A percentile compares a stretch with the other conserved stretches of the same genome.
Evolutionary conservation across 1,140 invertebrate genomes (phyloP).

Genomic region (Ditylenchus dipsaci): DNA sequence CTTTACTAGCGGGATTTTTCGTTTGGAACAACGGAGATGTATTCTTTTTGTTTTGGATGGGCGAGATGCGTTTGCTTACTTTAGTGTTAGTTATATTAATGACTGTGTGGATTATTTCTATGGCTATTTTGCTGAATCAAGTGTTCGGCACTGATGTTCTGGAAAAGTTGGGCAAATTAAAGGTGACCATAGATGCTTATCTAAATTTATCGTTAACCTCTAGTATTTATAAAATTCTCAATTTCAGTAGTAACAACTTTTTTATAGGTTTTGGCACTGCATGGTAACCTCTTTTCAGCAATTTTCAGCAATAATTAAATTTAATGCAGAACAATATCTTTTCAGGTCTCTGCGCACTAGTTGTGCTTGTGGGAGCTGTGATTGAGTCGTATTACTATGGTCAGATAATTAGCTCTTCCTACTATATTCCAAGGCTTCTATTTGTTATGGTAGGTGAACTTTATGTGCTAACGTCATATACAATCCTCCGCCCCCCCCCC

Average conservation of each 20-base stretch:
- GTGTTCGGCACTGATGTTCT: constrained; percentile 20
- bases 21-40: constrained; percentile 20
- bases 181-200: not conserved
- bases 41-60: constrained; percentile 24
- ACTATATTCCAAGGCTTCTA: not conserved
- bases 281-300: not conserved
- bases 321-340: not conserved
- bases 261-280: not conserved
- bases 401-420: not conserved
- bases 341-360: constrained; percentile 8
- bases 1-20: constrained; percentile 20
- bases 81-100: constrained; percentile 15
- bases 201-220: not conserved
- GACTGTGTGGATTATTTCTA: constrained; percentile 1
- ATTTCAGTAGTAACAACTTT: not conserved
- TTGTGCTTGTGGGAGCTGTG: constrained; percentile 4
- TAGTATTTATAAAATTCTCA: not conserved
- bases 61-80: not conserved
- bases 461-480: no score
- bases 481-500: no score
- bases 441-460: constrained; percentile 13
- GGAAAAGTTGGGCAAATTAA: constrained; percentile 25
- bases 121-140: constrained; percentile 14
- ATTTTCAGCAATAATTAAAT: not conserved
- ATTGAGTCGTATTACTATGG: constrained; percentile 17